A percentile compares a stretch with the other conserved stretches of the same genome.
Conservation (phyloP, 2,113 vertebrate genomes). For the Thermophis baileyi region DNA sequence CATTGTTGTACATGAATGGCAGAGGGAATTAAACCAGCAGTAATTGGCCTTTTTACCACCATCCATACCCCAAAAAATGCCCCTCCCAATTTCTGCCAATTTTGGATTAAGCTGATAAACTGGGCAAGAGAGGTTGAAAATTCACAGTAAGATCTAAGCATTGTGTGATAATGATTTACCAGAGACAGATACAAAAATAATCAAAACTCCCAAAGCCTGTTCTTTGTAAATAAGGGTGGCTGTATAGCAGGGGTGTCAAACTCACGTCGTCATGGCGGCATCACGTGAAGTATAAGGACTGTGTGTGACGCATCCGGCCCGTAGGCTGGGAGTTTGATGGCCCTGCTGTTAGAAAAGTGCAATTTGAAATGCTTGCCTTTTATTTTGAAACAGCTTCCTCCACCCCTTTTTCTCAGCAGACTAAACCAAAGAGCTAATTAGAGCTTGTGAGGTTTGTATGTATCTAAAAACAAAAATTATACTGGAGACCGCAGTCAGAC, state of each 20-base stretch:
- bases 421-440: constrained; percentile 20
- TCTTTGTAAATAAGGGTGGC: background rate
- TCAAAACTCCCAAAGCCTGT: background rate
- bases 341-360: background rate
- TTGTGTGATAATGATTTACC: background rate
- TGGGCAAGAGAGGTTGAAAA: background rate
- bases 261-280: too few species aligned
- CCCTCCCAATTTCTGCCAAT: background rate
- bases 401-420: background rate
- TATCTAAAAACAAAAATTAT: constrained; percentile 1
- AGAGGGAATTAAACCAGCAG: background rate
- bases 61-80: background rate
- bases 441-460: background rate
- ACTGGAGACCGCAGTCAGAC: constrained; percentile 5
- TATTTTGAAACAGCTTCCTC: background rate
- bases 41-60: background rate
- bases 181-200: background rate
- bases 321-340: too few species aligned
- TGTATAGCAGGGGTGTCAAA: background rate
- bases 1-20: background rate
- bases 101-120: background rate
- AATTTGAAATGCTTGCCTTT: background rate
- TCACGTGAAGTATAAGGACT: too few species aligned
- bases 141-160: background rate
- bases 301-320: accelerated